Percentiles rank a stretch among this genome's conserved stretches.
Conservation (phyloP, 2,113 vertebrate genomes). For the Passer domesticus region DNA sequence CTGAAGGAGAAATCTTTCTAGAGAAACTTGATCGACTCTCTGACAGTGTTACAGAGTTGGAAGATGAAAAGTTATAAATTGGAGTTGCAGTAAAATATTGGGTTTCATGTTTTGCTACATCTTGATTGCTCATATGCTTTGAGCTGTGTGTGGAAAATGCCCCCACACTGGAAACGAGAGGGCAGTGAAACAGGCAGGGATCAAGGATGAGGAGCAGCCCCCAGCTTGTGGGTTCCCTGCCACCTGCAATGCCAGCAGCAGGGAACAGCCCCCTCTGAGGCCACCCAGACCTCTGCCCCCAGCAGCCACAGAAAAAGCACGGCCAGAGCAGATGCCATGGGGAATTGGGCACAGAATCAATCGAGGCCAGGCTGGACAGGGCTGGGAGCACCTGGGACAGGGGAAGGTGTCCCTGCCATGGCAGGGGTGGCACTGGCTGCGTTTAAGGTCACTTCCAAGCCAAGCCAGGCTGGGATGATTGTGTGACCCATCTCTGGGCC, state of each 20-base stretch:
- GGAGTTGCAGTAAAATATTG: not conserved
- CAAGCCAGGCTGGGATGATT: not conserved
- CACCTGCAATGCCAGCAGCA: not conserved
- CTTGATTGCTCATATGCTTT: not conserved
- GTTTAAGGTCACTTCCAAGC: not conserved
- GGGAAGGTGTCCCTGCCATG: not conserved
- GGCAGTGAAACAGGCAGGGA: not conserved
- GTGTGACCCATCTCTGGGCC: accelerated
- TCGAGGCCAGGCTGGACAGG: not conserved
- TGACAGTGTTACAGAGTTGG: not conserved
- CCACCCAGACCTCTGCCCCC: not conserved
- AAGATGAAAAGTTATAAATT: not conserved
- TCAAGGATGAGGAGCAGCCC: not conserved
- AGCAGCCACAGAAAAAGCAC: accelerated
- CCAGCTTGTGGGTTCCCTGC: accelerated
- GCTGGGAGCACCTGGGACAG: not conserved
- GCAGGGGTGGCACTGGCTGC: not conserved
- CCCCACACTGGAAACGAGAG: not conserved
- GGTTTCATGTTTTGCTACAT: not conserved
- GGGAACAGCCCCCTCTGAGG: not conserved
- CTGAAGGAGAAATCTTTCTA: not conserved
- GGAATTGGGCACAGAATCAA: not conserved
- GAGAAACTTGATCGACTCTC: not conserved
- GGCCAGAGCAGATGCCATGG: accelerated
- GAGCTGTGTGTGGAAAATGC: not conserved